Evolutionary conservation across 37 sponge, comb jelly and placozoan species (phyloP).

Genomic region (Aplysina aerophoba): DNA sequence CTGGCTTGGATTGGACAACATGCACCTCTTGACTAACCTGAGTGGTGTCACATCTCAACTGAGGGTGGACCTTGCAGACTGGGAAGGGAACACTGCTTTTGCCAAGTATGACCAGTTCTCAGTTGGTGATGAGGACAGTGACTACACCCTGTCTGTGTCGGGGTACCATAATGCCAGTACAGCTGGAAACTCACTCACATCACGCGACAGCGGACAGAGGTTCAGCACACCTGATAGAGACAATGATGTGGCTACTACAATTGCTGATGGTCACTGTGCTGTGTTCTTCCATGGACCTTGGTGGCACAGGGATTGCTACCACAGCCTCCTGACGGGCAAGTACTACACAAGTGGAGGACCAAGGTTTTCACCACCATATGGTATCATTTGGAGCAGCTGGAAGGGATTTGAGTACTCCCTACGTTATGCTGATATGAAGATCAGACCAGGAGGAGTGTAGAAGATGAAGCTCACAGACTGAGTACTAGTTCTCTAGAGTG

Average conservation of each 20-base stretch:
- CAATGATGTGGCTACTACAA: too few relatives aligned
- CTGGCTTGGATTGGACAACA: constrained; percentile 17
- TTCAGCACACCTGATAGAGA: constrained; percentile 8
- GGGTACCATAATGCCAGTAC: background rate
- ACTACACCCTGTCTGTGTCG: background rate
- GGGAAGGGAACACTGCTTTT: background rate
- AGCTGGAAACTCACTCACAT: background rate
- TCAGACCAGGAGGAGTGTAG: too few relatives aligned
- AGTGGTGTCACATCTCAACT: background rate
- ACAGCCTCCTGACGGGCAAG: background rate
- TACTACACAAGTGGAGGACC: background rate
- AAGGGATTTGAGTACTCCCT: too few relatives aligned
- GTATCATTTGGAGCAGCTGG: too few relatives aligned
- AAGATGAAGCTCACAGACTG: too few relatives aligned
- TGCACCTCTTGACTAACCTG: background rate
- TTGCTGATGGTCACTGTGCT: background rate
- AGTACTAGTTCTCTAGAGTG: too few relatives aligned
- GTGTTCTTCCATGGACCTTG: background rate
- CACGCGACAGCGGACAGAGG: background rate
- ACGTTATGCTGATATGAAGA: too few relatives aligned
- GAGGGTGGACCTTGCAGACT: constrained; percentile 6
- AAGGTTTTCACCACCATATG: too few relatives aligned
- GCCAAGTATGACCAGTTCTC: background rate
- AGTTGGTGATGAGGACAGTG: background rate
- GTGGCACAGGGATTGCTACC: background rate